A percentile compares a stretch with the other conserved stretches of the same genome.
These are phyloP conservation scores for Torymus texanus DNA, from an alignment of 2,888 invertebrate species.

Conservation along the genomic window DNA sequence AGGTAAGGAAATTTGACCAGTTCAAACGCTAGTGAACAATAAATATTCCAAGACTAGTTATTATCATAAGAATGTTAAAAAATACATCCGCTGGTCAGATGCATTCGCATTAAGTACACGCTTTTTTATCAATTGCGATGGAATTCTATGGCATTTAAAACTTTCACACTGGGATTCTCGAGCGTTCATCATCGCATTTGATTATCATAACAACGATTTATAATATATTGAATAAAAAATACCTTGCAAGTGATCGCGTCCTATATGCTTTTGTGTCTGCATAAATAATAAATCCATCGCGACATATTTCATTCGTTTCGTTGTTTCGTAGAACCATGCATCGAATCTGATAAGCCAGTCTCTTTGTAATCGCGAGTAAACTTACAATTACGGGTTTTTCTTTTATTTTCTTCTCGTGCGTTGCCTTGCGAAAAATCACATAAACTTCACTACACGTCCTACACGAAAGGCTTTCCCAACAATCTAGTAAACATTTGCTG, in stretches of 20 bases:
- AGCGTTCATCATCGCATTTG: conserved; percentile 45
- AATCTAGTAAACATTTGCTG: conserved; percentile 26
- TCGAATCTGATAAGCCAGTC: conserved; percentile 44
- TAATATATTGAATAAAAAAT: conserved; percentile 52
- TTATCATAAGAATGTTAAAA: conserved; percentile 46
- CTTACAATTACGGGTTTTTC: conserved; percentile 28
- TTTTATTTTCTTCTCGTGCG: conserved; percentile 32
- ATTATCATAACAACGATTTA: conserved; percentile 49
- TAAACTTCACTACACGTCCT: conserved; percentile 43
- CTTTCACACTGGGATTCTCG: conserved; percentile 34
- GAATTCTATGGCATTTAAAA: conserved; percentile 31
- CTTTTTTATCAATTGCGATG: conserved; percentile 38
- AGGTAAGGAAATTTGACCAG: conserved; percentile 32
- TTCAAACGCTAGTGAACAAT: conserved; percentile 14
- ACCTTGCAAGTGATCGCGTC: conserved; percentile 51
- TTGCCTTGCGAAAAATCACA: conserved; percentile 42
- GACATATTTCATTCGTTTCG: conserved; percentile 46
- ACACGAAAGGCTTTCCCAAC: conserved; percentile 31
- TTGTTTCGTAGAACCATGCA: conserved; percentile 55
- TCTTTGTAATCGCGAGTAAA: conserved; percentile 31
- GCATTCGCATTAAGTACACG: conserved; percentile 47
- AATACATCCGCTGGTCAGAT: conserved; percentile 30
- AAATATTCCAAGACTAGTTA: conserved; percentile 47
- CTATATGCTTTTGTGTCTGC: conserved; percentile 10
- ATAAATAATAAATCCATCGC: conserved; percentile 34